phyloP scores from a whole-genome alignment of 2,797 vertebrate species.

The Geotrypetes seraphini region DNA sequence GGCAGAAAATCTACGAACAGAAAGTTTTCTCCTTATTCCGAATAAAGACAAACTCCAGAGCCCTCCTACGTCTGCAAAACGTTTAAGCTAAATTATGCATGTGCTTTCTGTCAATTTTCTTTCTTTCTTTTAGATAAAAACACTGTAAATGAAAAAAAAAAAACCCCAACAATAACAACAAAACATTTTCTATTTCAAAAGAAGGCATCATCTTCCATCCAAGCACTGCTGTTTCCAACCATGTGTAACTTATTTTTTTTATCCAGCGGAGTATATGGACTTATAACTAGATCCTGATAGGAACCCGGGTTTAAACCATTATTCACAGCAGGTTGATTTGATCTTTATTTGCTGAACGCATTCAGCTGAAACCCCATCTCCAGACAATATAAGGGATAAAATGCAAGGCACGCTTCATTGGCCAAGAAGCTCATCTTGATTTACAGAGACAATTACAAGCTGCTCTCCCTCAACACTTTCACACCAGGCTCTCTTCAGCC shows the following conservation, averaged over 20 bases:
- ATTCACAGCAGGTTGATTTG: slow-evolving; percentile 54
- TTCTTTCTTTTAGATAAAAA: background rate
- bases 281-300: slow-evolving; percentile 56
- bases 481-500: slow-evolving; percentile 8
- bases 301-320: slow-evolving; percentile 52
- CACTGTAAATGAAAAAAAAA: background rate
- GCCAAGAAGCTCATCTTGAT: slow-evolving; percentile 45
- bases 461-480: slow-evolving; percentile 7
- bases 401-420: slow-evolving; percentile 43
- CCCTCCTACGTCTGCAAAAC: too few species aligned
- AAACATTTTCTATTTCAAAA: slow-evolving; percentile 40
- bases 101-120: too few species aligned
- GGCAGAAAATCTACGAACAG: too few species aligned
- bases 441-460: slow-evolving; percentile 37
- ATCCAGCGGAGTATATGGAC: slow-evolving; percentile 44
- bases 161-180: background rate
- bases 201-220: slow-evolving; percentile 41
- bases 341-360: slow-evolving; percentile 58
- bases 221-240: slow-evolving; percentile 37
- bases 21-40: too few species aligned
- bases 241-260: slow-evolving; percentile 52
- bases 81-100: too few species aligned
- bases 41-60: too few species aligned
- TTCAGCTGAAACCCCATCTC: slow-evolving; percentile 54
- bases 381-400: slow-evolving; percentile 59